Percentiles rank a stretch among this genome's conserved stretches.
Conservation (phyloP, 2,888 invertebrate genomes). For the Thymelicus lineola region DNA sequence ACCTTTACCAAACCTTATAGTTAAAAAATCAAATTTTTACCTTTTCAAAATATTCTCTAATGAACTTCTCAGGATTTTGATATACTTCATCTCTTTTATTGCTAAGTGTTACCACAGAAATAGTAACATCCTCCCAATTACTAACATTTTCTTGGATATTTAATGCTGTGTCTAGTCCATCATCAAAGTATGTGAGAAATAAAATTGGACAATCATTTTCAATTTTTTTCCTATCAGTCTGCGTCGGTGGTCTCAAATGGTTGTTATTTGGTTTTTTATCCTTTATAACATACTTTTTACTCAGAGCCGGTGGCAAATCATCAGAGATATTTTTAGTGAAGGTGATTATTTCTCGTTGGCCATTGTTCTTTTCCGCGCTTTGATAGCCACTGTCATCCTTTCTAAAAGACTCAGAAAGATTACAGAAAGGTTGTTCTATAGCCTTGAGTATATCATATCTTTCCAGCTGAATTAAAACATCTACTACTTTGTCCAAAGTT, state of each 20-base stretch:
- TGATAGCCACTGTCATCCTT: constrained; percentile 79
- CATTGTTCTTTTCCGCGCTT: constrained; percentile 62
- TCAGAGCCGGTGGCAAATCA: constrained; percentile 74
- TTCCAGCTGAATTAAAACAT: constrained; percentile 75
- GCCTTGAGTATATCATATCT: constrained; percentile 82
- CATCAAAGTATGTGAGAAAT: constrained; percentile 83
- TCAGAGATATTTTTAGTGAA: constrained; percentile 64
- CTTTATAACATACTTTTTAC: constrained; percentile 59
- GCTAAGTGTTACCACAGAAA: constrained; percentile 73
- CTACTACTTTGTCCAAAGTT: constrained; percentile 81
- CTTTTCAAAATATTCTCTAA: constrained; percentile 84
- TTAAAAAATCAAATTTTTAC: constrained; percentile 53
- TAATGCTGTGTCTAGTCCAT: constrained; percentile 76
- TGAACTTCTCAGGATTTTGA: constrained; percentile 82
- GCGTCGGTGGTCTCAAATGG: constrained; percentile 49
- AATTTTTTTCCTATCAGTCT: constrained; percentile 51
- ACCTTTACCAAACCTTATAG: too few relatives aligned
- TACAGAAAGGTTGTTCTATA: constrained; percentile 70
- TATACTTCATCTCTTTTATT: constrained; percentile 79
- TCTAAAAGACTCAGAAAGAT: constrained; percentile 67
- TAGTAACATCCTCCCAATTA: constrained; percentile 68
- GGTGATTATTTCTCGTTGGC: constrained; percentile 69
- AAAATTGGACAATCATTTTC: constrained; percentile 67
- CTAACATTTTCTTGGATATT: constrained; percentile 78
- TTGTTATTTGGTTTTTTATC: constrained; percentile 62